Evolutionary conservation across 1,140 invertebrate genomes (phyloP).

Genomic region (Elysia chlorotica): DNA sequence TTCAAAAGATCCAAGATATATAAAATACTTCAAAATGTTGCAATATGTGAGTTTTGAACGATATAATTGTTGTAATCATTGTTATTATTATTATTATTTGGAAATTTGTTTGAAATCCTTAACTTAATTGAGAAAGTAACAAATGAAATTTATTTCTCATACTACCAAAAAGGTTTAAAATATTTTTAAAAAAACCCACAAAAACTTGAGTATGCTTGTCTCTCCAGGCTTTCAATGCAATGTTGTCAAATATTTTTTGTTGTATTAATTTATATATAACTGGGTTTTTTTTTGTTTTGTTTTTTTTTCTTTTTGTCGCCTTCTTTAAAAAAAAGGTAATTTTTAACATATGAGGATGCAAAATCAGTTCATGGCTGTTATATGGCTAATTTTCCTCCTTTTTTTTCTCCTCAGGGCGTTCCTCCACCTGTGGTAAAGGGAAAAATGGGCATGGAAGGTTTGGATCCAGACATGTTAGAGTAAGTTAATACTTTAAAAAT

Average conservation of each 20-base stretch:
- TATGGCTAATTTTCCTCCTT: not conserved
- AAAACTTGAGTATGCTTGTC: too few relatives aligned
- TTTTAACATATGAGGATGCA: not conserved
- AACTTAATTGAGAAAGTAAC: not conserved
- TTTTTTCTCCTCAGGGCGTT: slow-evolving; percentile 68
- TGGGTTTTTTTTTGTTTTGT: not conserved
- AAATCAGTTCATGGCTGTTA: not conserved
- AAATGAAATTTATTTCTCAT: not conserved
- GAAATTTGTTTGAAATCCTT: not conserved
- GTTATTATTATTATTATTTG: not conserved
- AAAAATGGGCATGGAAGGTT: slow-evolving; percentile 81
- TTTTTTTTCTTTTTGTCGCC: not conserved
- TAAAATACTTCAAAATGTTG: slow-evolving; percentile 86
- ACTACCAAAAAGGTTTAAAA: not conserved
- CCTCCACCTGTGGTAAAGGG: slow-evolving; percentile 77
- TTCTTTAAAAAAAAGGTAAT: not conserved
- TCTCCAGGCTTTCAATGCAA: too few relatives aligned
- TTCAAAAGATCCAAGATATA: slow-evolving; percentile 72
- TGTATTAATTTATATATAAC: not conserved
- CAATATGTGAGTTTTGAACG: slow-evolving; percentile 68
- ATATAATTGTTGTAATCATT: not conserved
- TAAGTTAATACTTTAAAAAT: slow-evolving; percentile 63
- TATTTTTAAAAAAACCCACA: too few relatives aligned
- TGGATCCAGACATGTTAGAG: slow-evolving; percentile 79
- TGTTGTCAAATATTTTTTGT: not conserved